Evolutionary conservation across 2,888 invertebrate species (phyloP), one percentile per base, ranked within the genome.

Genomic region (Dorcus parallelipipedus): DNA sequence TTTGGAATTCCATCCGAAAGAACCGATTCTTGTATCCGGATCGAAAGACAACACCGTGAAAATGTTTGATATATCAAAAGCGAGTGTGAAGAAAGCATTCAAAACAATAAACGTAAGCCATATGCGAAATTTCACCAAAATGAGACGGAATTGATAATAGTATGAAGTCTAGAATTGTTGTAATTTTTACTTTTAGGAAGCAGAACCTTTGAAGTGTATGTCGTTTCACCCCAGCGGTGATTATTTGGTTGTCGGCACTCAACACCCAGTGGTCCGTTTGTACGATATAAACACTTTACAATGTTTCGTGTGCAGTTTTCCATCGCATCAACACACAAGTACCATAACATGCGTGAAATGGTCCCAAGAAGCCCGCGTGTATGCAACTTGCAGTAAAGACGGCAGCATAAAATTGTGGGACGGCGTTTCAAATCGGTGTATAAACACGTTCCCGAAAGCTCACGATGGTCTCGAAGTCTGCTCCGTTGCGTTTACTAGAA

Each of bases 391-490:
- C 48, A 93, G 96, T 59, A 89, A 90, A 60, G 98, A 99, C 73
- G 98, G 98, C 0, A 85, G 87, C 56, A 93, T 99, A 6, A 97
- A 97, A 76, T 79, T 99, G 0, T 99, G 98, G 98, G 98, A 99
- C 78, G 97, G 95, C 0, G 92, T 98, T 0, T 97, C 96, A 5
- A 89, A 87, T 73, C 83, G 93, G 49, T 97, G 97, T 72, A 88
- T 98, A 64, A 97, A 95, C 73, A 97, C 96, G 0, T 96, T 98
- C 75, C 80, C 86, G 0, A 90, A 91, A 74, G 98, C 98, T 0
- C 98, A 99, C 75, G 97, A 97, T 63, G 96, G 97, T 0, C 85
- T 90, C 0, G 94, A 95, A 79, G 92, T 98, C 38, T 95, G 95
- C 73, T 97, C 97, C 0, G 93, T 97, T 0, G 84, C 88, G 1